Conservation (phyloP, 2,888 invertebrate genomes). For the Megaustenia siamemsis region DNA sequence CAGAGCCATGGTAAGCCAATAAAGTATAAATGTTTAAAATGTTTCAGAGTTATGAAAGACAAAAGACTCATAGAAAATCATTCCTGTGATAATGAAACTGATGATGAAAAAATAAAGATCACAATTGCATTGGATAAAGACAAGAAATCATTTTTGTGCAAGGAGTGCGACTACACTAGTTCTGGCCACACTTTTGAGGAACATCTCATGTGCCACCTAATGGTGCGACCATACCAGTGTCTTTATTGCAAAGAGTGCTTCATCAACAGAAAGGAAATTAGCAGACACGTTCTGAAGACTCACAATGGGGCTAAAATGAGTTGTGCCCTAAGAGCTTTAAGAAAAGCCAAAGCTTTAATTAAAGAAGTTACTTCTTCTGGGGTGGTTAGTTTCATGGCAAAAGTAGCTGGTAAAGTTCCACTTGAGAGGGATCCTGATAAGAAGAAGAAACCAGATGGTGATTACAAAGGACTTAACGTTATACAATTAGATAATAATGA, state of each 20-base stretch:
- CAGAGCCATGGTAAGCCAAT: slow-evolving; percentile 11
- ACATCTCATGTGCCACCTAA: slow-evolving; percentile 63
- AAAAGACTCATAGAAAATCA: slow-evolving; percentile 55
- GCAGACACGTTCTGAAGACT: slow-evolving; percentile 54
- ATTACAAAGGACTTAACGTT: not conserved
- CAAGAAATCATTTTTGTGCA: slow-evolving; percentile 52
- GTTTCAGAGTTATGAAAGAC: slow-evolving; percentile 47
- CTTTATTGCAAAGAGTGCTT: slow-evolving; percentile 61
- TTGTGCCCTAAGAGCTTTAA: slow-evolving; percentile 60
- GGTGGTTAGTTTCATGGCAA: slow-evolving; percentile 55
- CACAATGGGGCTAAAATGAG: slow-evolving; percentile 61
- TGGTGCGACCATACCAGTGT: slow-evolving; percentile 60
- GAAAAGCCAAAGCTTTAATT: slow-evolving; percentile 58
- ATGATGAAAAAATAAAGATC: slow-evolving; percentile 45
- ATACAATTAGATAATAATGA: not conserved
- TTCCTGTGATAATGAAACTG: slow-evolving; percentile 48
- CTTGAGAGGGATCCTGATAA: slow-evolving; percentile 51
- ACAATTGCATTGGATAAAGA: slow-evolving; percentile 45
- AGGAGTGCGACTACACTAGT: slow-evolving; percentile 57
- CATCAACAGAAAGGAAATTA: slow-evolving; percentile 58
- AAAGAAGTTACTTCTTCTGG: slow-evolving; percentile 54
- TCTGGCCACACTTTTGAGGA: slow-evolving; percentile 60
- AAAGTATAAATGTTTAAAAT: slow-evolving; percentile 48
- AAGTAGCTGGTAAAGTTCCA: slow-evolving; percentile 57
- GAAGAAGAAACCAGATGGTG: slow-evolving; percentile 10